A percentile compares a stretch with the other conserved stretches of the same genome.
phyloP scores from a whole-genome alignment of 2,888 invertebrate genomes.

The Diaperis boleti region DNA sequence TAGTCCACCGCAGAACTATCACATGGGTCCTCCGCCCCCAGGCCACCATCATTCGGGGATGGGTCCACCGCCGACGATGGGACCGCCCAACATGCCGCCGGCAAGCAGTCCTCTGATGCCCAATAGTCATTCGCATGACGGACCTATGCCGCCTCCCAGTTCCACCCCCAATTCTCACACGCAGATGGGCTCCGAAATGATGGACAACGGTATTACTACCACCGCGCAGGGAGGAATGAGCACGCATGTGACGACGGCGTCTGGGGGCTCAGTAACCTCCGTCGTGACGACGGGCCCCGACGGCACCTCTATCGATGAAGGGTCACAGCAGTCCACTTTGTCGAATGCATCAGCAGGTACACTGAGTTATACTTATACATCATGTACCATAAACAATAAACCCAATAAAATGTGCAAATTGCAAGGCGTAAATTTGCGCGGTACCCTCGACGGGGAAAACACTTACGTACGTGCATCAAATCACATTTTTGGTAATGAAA shows the following conservation, averaged over 20 bases:
- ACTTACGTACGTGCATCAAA: too few species aligned
- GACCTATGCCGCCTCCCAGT: conserved; percentile 68
- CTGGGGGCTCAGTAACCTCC: conserved; percentile 80
- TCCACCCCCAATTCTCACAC: conserved; percentile 68
- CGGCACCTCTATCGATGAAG: conserved; percentile 89
- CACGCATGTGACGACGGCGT: conserved; percentile 63
- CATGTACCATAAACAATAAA: too few species aligned
- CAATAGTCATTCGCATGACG: conserved; percentile 64
- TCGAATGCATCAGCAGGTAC: conserved; percentile 93
- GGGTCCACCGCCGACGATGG: conserved; percentile 74
- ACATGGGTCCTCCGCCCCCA: conserved; percentile 71
- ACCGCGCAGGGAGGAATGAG: conserved; percentile 69
- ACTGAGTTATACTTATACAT: too few species aligned
- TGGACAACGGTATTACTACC: conserved; percentile 72
- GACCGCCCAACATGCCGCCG: conserved; percentile 76
- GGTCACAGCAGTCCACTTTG: conserved; percentile 91
- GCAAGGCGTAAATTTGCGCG: too few species aligned
- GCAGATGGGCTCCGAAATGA: conserved; percentile 65
- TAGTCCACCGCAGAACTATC: conserved; percentile 71
- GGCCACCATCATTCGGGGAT: conserved; percentile 68
- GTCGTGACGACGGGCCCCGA: conserved; percentile 93
- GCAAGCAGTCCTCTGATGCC: conserved; percentile 63
- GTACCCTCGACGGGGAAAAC: too few species aligned
- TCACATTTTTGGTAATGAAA: too few species aligned
- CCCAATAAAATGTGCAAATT: too few species aligned